Evolutionary conservation across 2,113 vertebrate species (phyloP), one percentile per base, ranked within the genome.

Genomic region (Catharus bicknelli): DNA sequence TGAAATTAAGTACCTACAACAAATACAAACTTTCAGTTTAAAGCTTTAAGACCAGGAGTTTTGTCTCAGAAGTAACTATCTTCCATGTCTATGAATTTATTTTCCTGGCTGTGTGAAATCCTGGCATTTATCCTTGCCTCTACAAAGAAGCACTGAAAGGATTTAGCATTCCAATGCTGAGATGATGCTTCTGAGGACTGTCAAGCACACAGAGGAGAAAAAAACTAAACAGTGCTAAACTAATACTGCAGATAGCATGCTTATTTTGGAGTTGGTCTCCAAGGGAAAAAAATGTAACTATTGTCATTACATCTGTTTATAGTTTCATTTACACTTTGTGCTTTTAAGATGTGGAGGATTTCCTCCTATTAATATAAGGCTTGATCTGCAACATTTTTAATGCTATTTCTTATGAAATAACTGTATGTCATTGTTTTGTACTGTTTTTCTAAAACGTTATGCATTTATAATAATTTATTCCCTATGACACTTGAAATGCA

Each of bases 161-260:
- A n/a, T 34, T 63, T 19, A 54, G 32, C 26, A 74, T 68, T 82
- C 48, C 8, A 8, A 61, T 74, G 27, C 9, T 36, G 45, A 74
- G 11, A 47, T 2, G 11, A 8, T 26, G 22, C 27, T 72, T 50
- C 54, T 67, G 36, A 75, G 26, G 38, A 38, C 32, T 38, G 22
- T n/a, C 19, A 83, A 30, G 9, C 19, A 53, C 1, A 2, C 1
- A 48, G 53, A 58, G 5, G 3, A 9, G 27, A 68, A 69, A 72
- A 78, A 29, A 75, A 22, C 18, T n/a, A 16, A 18, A 14, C 11
- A 66, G 36, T 67, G 27, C 21, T 50, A 51, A 51, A 51, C 15
- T 27, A 75, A 61, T 7, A 23, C 3, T 63, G 57, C 4, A 1
- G 23, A 47, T 29, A 92, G 19, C 2, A 0, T 0, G 0, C 4